Evolutionary conservation across 2,888 invertebrate genomes (phyloP).

Genomic region (Cheilosia grossa): DNA sequence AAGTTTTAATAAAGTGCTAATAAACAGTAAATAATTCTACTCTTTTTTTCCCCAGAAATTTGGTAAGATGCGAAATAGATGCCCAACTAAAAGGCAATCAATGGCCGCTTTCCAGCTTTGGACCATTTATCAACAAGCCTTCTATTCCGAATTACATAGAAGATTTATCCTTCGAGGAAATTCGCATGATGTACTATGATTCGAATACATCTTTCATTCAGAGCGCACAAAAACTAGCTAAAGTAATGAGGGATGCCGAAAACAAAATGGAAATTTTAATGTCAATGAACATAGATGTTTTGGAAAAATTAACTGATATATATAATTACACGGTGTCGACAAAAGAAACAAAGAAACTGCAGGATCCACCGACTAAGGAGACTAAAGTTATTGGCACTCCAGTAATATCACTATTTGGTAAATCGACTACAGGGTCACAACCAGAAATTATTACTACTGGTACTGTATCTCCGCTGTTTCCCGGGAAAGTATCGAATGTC

Average conservation of each 20-base stretch:
- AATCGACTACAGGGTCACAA: too few relatives aligned
- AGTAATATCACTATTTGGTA: too few relatives aligned
- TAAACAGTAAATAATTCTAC: background rate
- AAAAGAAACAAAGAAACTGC: background rate
- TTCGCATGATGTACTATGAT: constrained; percentile 89
- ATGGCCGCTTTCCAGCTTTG: constrained; percentile 91
- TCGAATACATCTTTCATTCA: constrained; percentile 87
- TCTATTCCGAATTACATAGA: constrained; percentile 89
- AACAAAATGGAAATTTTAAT: constrained; percentile 84
- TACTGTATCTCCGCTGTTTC: too few relatives aligned
- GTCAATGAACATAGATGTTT: constrained; percentile 79
- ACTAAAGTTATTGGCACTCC: too few relatives aligned
- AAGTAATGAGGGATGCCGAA: constrained; percentile 84
- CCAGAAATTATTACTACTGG: too few relatives aligned
- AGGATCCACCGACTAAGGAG: background rate
- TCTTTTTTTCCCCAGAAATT: constrained; percentile 76
- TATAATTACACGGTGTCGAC: constrained; percentile 76
- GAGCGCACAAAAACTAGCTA: constrained; percentile 85
- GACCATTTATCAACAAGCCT: constrained; percentile 89
- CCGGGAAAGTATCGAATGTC: too few relatives aligned
- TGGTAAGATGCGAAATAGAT: constrained; percentile 85
- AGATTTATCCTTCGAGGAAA: constrained; percentile 91
- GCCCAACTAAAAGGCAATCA: constrained; percentile 88
- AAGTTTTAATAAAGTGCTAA: constrained; percentile 24
- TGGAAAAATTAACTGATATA: constrained; percentile 78